Conservation (phyloP, 2,888 invertebrate species). For the Chloroclysta siterata region DNA sequence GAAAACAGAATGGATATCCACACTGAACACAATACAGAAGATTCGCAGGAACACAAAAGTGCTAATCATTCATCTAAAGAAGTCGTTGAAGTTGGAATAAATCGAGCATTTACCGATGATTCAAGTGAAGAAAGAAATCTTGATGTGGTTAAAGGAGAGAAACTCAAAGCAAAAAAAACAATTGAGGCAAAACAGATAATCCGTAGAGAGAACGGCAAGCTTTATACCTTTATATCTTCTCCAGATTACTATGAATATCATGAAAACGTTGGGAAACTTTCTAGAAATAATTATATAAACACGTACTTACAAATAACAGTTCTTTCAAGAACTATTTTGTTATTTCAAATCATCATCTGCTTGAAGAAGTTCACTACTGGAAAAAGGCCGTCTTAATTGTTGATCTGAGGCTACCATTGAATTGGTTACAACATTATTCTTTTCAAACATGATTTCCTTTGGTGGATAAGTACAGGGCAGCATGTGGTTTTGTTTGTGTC, state of each 20-base stretch:
- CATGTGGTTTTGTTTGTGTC: no score
- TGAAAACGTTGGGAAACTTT: constrained; percentile 36
- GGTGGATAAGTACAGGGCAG: no score
- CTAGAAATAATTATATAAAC: constrained; percentile 19
- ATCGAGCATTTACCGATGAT: constrained; percentile 13
- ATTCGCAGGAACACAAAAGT: constrained; percentile 7
- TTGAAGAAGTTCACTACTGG: no score
- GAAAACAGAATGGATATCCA: constrained; percentile 4
- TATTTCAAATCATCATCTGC: neutral
- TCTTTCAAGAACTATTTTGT: neutral
- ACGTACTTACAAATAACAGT: constrained; percentile 21
- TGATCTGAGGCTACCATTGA: no score
- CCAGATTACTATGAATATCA: constrained; percentile 58
- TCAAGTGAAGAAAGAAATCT: constrained; percentile 1
- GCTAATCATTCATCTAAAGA: constrained; percentile 19
- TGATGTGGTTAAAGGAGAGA: neutral
- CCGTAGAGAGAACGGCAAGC: constrained; percentile 46
- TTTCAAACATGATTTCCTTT: no score
- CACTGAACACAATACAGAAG: neutral
- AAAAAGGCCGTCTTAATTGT: no score
- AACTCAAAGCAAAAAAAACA: constrained; percentile 5
- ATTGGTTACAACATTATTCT: no score
- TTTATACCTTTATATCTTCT: constrained; percentile 41
- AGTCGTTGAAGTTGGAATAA: constrained; percentile 17
- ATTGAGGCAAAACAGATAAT: constrained; percentile 20